Base-by-base conservation (phyloP, 2,113 vertebrate species). In the Pseudopipra pipra region DNA sequence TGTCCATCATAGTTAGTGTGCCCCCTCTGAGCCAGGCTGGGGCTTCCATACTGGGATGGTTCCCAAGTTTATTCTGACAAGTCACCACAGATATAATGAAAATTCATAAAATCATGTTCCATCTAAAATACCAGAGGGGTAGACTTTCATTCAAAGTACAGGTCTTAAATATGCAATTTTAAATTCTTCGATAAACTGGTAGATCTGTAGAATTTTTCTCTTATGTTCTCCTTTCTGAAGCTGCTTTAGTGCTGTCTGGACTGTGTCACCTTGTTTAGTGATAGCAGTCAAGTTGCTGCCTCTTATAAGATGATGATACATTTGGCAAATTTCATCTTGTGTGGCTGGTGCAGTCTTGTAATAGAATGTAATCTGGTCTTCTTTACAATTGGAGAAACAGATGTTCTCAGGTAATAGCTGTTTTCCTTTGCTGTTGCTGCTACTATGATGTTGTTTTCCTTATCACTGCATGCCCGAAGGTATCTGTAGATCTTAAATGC, bases 401-500 rank as follows among this genome's bases (percentile, higher is more conserved):
- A 54, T 74, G 17, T 87, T 84, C 49, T 77, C 19, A 37, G 82
- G 59, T 80, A 88, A 85, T n/a, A 88, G 54, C 44, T 75, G 44
- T 63, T 92, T 88, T 91, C 22, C 24, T 95, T 88, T 90, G 37
- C 41, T 65, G n/a, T 77, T 84, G 28, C 28, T 93, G 25, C 37
- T 70, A 18, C 28, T 85, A 10, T 28, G 85, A 15, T 59, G 16
- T 77, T 79, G 24, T 65, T 91, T 79, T 79, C 43, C 35, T 21
- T n/a, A 33, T 27, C 28, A 37, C 20, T 58, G 63, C 9, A 14
- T 77, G n/a, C n/a, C 46, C 28, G 35, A 37, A 67, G 39, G 12
- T 61, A 6, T 71, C 35, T 58, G 5, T 41, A n/a, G 23, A 44
- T 75, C 46, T 86, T 65, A 83, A 93, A 56, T 65, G 56, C 31